These are phyloP conservation scores for Synchiropus splendidus DNA, from an alignment of 2,113 vertebrate species.

Conservation along the genomic window DNA sequence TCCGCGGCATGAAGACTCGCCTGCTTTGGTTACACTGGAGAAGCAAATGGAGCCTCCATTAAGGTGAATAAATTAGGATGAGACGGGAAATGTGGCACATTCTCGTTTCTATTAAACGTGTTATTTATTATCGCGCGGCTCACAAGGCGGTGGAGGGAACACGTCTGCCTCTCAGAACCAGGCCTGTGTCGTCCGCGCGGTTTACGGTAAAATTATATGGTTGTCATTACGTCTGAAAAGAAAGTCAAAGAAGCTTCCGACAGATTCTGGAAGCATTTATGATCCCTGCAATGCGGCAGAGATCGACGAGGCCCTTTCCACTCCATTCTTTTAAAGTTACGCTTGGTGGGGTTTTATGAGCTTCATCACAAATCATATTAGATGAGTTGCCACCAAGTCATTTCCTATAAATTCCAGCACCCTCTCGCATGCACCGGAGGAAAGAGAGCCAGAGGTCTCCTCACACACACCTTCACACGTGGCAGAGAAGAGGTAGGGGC, in stretches of 20 bases:
- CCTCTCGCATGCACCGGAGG: slow-evolving; percentile 40
- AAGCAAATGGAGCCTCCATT: slow-evolving; percentile 63
- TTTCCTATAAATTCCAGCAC: slow-evolving; percentile 54
- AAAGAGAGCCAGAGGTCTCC: too few species aligned
- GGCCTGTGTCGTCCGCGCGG: neutral
- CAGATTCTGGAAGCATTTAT: slow-evolving; percentile 35
- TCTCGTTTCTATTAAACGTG: slow-evolving; percentile 68
- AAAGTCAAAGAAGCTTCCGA: slow-evolving; percentile 31
- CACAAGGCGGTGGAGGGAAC: too few species aligned
- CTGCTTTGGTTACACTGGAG: slow-evolving; percentile 59
- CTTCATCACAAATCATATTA: slow-evolving; percentile 57
- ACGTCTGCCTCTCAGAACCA: too few species aligned
- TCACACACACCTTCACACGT: slow-evolving; percentile 18
- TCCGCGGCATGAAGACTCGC: slow-evolving; percentile 56
- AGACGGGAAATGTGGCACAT: slow-evolving; percentile 54
- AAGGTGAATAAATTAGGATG: slow-evolving; percentile 69
- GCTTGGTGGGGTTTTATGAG: slow-evolving; percentile 56
- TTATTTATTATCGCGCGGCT: slow-evolving; percentile 58
- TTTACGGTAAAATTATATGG: slow-evolving; percentile 27
- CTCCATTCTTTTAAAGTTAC: slow-evolving; percentile 54
- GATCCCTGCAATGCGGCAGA: slow-evolving; percentile 57
- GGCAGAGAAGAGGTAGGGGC: slow-evolving; percentile 31
- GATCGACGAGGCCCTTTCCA: slow-evolving; percentile 21
- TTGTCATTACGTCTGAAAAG: slow-evolving; percentile 32
- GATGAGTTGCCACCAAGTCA: slow-evolving; percentile 55